These are phyloP conservation scores for Eulemur coronatus DNA, from an alignment of 2,797 vertebrate species.

Conservation along the genomic window DNA sequence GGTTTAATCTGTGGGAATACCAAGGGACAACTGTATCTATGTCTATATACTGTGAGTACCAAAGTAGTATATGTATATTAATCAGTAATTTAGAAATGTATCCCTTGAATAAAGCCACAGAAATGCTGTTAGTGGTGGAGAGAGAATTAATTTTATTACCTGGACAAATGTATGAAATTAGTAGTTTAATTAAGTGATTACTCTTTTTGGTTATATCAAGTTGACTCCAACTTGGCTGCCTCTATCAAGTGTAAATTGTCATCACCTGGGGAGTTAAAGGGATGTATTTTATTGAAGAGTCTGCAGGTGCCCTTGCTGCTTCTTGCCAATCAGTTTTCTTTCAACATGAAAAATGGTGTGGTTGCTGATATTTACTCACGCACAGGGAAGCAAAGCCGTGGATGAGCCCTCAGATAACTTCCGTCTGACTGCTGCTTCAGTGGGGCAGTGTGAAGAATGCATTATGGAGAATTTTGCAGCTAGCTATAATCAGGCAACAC, in stretches of 20 bases:
- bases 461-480: constrained; percentile 67
- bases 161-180: not conserved
- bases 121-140: not conserved
- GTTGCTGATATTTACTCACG: not conserved
- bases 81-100: not conserved
- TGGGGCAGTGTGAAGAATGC: constrained; percentile 64
- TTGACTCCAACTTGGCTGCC: not conserved
- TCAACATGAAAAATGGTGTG: not conserved
- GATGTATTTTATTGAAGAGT: not conserved
- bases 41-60: not conserved
- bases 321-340: not conserved
- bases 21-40: not conserved
- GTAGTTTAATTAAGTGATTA: not conserved
- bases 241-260: not conserved
- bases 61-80: not conserved
- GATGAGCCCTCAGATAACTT: not conserved
- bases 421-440: constrained; percentile 66
- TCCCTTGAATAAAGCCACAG: not conserved
- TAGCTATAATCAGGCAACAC: constrained; percentile 63
- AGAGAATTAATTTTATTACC: not conserved
- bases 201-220: not conserved
- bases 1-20: not conserved
- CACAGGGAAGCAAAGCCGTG: not conserved
- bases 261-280: not conserved
- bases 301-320: not conserved